Percentiles rank a stretch among this genome's conserved stretches.
phyloP scores from a whole-genome alignment of 2,888 invertebrate genomes.

The Arctia plantaginis region DNA sequence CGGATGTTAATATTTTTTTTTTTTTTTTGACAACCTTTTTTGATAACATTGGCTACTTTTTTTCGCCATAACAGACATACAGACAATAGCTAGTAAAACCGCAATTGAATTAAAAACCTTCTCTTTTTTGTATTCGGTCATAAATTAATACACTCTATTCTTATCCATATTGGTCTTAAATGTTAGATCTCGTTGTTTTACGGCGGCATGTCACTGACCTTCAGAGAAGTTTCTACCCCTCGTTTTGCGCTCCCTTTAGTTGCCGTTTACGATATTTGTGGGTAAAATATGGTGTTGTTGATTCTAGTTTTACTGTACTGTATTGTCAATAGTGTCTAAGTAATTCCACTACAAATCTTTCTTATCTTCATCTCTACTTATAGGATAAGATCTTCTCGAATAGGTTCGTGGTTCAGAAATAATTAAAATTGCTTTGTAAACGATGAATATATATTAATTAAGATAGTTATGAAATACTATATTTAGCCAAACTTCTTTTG shows the following conservation, averaged over 20 bases:
- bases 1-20: too few species aligned
- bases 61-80: too few species aligned
- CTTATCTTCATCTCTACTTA: not conserved
- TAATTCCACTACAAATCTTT: not conserved
- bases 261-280: not conserved
- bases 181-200: not conserved
- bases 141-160: too few species aligned
- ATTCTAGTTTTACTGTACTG: not conserved
- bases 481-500: not conserved
- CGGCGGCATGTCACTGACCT: not conserved
- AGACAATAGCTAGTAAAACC: too few species aligned
- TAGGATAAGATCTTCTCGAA: not conserved
- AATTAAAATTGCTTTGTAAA: not conserved
- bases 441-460: too few species aligned
- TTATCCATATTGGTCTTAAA: not conserved
- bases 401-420: not conserved
- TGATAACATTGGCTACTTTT: too few species aligned
- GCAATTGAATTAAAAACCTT: too few species aligned
- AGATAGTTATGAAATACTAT: too few species aligned
- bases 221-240: not conserved
- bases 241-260: not conserved
- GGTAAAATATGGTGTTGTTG: not conserved
- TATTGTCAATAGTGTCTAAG: not conserved
- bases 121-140: too few species aligned
- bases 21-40: too few species aligned